A percentile compares a stretch with the other conserved stretches of the same genome.
These are phyloP conservation scores for Myzus persicae DNA, from an alignment of 1,140 invertebrate genomes.

Conservation along the genomic window DNA sequence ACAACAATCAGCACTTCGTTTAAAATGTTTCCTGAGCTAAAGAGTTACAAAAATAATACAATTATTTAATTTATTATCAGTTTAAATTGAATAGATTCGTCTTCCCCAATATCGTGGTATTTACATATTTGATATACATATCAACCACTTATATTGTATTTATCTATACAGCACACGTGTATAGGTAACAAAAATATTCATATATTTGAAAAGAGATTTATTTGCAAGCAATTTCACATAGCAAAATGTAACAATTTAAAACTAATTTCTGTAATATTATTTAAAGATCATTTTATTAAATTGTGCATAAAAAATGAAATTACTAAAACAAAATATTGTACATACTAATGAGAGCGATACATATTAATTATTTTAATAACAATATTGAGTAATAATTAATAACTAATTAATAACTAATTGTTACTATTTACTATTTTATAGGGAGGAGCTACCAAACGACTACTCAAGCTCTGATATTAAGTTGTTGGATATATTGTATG, in stretches of 20 bases:
- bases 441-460: background rate
- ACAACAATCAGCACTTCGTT: background rate
- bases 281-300: too few species aligned
- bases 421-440: background rate
- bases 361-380: background rate
- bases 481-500: conserved; percentile 29
- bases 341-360: background rate
- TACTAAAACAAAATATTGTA: background rate
- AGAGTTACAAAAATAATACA: background rate
- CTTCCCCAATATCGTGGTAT: too few species aligned
- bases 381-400: background rate
- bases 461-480: background rate
- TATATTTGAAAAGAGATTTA: background rate
- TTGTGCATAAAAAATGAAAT: background rate
- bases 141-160: background rate
- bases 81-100: background rate
- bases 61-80: background rate
- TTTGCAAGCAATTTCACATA: background rate
- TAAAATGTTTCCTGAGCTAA: background rate
- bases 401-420: background rate
- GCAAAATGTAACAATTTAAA: background rate
- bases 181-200: background rate
- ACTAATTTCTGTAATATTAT: too few species aligned
- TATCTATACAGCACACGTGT: background rate
- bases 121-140: too few species aligned